These are phyloP conservation scores for Crioceris asparagi DNA, from an alignment of 2,888 invertebrate genomes.

Conservation along the genomic window DNA sequence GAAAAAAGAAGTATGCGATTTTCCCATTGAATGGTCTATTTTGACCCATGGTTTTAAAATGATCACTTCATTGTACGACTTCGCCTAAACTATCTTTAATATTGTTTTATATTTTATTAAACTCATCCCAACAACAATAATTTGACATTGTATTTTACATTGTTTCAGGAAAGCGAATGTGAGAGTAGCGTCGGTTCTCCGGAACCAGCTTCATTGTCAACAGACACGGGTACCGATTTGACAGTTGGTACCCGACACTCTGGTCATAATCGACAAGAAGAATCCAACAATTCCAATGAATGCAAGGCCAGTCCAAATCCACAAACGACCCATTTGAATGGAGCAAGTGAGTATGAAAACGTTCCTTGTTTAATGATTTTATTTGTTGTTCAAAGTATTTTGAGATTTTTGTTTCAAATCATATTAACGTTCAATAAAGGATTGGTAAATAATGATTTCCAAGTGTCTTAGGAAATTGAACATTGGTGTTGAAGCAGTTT, in stretches of 20 bases:
- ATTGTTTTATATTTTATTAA: neutral
- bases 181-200: conserved; percentile 55
- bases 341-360: conserved; percentile 55
- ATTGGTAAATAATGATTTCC: no score
- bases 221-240: conserved; percentile 34
- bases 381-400: no score
- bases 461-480: no score
- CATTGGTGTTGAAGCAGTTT: no score
- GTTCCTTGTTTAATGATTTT: no score
- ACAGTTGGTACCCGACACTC: conserved; percentile 26
- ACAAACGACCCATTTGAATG: conserved; percentile 50
- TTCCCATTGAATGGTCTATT: no score
- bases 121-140: conserved; percentile 4
- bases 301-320: conserved; percentile 24
- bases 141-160: conserved; percentile 9
- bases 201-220: conserved; percentile 43
- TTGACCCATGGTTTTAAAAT: no score
- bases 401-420: no score
- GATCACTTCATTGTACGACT: no score
- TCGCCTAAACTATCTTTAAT: no score
- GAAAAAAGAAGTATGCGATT: no score
- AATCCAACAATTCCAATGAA: conserved; percentile 21
- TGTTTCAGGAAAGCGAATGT: conserved; percentile 51
- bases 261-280: conserved; percentile 25
- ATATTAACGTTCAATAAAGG: no score